Conservation (phyloP, 2,113 vertebrate species). For the Tupaia chinensis region DNA sequence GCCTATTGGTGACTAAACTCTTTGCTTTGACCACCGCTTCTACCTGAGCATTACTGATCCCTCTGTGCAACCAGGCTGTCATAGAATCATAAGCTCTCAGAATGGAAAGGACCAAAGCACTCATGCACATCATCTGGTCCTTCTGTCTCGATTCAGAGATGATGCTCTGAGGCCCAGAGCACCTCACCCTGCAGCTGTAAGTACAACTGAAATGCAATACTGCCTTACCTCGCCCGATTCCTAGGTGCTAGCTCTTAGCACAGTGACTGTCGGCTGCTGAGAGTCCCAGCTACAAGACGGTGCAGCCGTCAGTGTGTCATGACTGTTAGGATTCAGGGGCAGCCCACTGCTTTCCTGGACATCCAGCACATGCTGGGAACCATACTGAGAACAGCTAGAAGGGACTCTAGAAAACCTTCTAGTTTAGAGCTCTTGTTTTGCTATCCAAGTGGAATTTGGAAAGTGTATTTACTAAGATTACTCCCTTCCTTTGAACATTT, state of each 20-base stretch:
- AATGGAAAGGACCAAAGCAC: not conserved
- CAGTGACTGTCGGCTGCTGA: too few relatives aligned
- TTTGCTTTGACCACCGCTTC: not conserved
- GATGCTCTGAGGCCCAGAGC: not conserved
- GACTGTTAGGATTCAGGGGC: rapidly evolving
- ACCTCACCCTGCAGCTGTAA: not conserved
- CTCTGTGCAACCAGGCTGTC: rapidly evolving
- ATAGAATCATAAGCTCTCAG: not conserved
- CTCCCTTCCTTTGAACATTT: not conserved
- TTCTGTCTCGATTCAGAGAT: not conserved
- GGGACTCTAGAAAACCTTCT: not conserved
- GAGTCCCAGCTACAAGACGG: not conserved
- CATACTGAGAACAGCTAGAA: not conserved
- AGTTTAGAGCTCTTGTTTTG: not conserved
- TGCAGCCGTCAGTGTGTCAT: rapidly evolving
- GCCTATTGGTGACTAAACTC: not conserved
- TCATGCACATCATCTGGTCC: not conserved
- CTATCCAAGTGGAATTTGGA: not conserved
- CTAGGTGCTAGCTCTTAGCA: not conserved
- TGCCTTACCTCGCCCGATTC: not conserved
- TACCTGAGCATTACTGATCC: not conserved
- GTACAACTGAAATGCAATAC: not conserved
- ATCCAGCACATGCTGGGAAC: not conserved
- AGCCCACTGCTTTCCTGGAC: not conserved
- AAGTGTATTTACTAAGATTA: not conserved